These are phyloP conservation scores for Stegodyphus mimosarum DNA, from an alignment of 1,140 invertebrate genomes.

Conservation along the genomic window DNA sequence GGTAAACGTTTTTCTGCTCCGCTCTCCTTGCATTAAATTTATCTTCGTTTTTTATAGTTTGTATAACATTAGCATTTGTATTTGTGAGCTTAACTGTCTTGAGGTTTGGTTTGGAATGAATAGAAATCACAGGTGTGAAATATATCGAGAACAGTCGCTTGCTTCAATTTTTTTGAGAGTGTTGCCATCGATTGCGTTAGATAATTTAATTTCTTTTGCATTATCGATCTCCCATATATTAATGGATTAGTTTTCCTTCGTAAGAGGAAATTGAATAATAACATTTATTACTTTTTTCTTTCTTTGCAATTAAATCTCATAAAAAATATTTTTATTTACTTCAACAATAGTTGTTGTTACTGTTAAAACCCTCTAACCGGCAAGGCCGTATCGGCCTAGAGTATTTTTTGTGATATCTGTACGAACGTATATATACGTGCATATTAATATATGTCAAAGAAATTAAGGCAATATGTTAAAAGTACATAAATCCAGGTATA, in stretches of 20 bases:
- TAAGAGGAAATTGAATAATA: background rate
- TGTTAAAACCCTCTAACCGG: no score
- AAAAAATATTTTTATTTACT: conserved; percentile 6
- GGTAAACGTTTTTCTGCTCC: background rate
- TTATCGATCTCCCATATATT: no score
- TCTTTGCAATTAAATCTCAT: background rate
- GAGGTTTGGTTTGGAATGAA: conserved; percentile 11
- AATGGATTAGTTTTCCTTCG: no score
- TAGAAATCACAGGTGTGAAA: background rate
- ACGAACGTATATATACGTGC: no score
- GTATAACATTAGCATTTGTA: conserved; percentile 32
- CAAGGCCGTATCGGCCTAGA: no score
- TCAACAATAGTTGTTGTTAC: no score
- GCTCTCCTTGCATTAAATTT: background rate
- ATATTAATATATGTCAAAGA: no score
- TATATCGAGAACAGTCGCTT: background rate
- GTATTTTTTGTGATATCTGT: no score
- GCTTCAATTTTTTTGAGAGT: background rate
- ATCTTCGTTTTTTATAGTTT: conserved; percentile 20
- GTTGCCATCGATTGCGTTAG: background rate
- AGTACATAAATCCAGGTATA: no score
- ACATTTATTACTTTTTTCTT: background rate
- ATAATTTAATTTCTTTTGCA: no score
- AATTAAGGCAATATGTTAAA: no score
- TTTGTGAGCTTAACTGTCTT: conserved; percentile 12